Conservation (phyloP, 2,888 invertebrate species). For the Campoplex capitator region DNA sequence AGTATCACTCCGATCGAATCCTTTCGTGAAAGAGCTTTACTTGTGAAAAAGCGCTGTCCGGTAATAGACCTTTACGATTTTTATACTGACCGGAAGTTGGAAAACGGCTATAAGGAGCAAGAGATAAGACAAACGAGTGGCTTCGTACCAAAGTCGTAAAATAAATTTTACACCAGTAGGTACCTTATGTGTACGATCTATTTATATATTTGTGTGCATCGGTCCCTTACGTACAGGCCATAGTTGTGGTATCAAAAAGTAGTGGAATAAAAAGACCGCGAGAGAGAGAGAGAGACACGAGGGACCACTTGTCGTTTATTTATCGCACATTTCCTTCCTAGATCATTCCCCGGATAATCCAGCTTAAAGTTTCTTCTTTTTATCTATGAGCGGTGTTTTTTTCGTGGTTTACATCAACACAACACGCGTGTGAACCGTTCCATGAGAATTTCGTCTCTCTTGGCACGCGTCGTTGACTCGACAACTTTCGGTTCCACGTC, state of each 20-base stretch:
- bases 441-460: constrained; percentile 45
- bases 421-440: constrained; percentile 57
- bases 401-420: constrained; percentile 34
- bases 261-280: constrained; percentile 4
- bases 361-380: constrained; percentile 53
- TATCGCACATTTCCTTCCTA: constrained; percentile 70
- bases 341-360: constrained; percentile 69
- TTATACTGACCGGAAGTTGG: constrained; percentile 67
- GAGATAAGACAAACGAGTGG: constrained; percentile 49
- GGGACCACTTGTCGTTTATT: constrained; percentile 70
- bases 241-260: constrained; percentile 24
- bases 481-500: constrained; percentile 19
- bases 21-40: background rate
- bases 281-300: constrained; percentile 33
- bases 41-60: constrained; percentile 25
- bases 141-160: constrained; percentile 65
- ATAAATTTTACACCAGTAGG: constrained; percentile 66
- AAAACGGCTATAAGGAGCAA: constrained; percentile 50
- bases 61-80: constrained; percentile 53
- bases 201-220: background rate
- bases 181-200: constrained; percentile 2
- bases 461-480: constrained; percentile 52
- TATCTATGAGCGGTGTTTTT: constrained; percentile 10
- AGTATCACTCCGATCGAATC: constrained; percentile 1
- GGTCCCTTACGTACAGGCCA: background rate